Evolutionary conservation across 2,888 invertebrate species (phyloP), one percentile per base, ranked within the genome.

Genomic region (Sylvicola cinctus): DNA sequence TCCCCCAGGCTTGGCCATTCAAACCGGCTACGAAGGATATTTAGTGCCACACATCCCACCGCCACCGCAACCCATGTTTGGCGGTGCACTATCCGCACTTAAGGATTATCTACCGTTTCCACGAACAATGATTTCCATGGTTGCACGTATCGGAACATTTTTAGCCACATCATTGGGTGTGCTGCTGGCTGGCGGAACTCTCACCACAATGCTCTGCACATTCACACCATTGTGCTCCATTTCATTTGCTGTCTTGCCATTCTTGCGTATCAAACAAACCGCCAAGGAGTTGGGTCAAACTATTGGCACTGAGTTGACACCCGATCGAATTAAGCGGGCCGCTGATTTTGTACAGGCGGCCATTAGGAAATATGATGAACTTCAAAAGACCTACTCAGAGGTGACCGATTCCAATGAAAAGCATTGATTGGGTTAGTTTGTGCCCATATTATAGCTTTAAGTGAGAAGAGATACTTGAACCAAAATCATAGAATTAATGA

Each of bases 151-250:
- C 5, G 52, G 59, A 13, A 48, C 61, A 12, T 55, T 60, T 16
- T 40, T 63, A 2, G n/a, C 14, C n/a, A 13, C 28, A 28, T 28
- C 28, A 5, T 5, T 49, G 50, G 8, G 28, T 11, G 47, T 66
- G 4, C 44, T 68, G 4, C 36, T 66, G 4, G 48, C 69, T 33
- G 67, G 69, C 3, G 59, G 63, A 8, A 50, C 63, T 15, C 52
- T 69, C 15, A 65, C 65, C 1, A 62, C 60, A 2, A 54, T 63
- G 2, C 44, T 71, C 1, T 73, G 71, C 44, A 60, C 62, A 4
- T 47, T 67, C 4, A 69, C 70, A 1, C 62, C 66, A 2, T 41
- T 71, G 34, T 72, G 72, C 43, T 58, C 61, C 10, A 60, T 69
- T 35, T 56, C 60, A 3, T 47, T 47, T 32, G 48, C 46, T 11